A percentile compares a stretch with the other conserved stretches of the same genome.
phyloP scores from a whole-genome alignment of 2,888 invertebrate species.

The Leptinotarsa juncta region DNA sequence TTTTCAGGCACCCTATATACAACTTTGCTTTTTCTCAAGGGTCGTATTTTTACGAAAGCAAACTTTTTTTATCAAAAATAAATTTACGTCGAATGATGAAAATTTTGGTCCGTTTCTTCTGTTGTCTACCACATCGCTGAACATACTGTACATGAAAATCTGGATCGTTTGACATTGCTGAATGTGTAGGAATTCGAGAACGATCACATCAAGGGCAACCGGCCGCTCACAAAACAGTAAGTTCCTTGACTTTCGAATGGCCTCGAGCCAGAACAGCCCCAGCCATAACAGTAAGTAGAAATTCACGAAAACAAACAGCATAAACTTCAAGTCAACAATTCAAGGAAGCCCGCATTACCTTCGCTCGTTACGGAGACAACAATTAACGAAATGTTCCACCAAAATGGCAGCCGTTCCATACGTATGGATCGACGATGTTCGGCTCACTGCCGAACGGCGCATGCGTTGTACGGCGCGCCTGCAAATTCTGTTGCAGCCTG shows the following conservation, averaged over 20 bases:
- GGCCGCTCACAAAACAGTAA: not conserved
- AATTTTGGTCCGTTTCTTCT: no score
- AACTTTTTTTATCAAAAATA: no score
- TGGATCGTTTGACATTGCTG: no score
- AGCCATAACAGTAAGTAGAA: slow-evolving; percentile 16
- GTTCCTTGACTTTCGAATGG: not conserved
- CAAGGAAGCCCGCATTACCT: slow-evolving; percentile 44
- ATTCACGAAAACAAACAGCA: slow-evolving; percentile 27
- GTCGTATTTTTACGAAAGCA: no score
- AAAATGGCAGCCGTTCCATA: slow-evolving; percentile 55
- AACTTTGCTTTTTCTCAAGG: no score
- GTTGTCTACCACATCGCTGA: not conserved
- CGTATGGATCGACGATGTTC: slow-evolving; percentile 49
- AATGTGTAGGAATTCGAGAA: not conserved
- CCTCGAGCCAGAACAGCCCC: not conserved
- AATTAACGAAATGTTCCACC: slow-evolving; percentile 54
- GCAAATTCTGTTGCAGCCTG: slow-evolving; percentile 42
- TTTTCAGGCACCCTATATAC: no score
- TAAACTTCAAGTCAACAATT: slow-evolving; percentile 30
- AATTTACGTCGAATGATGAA: no score
- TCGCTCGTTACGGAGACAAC: slow-evolving; percentile 40
- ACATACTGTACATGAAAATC: not conserved
- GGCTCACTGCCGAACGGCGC: slow-evolving; percentile 34
- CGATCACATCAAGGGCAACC: slow-evolving; percentile 1
- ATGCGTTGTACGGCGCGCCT: slow-evolving; percentile 29